Evolutionary conservation across 2,113 vertebrate species (phyloP).

Genomic region (Nymphicus hollandicus): DNA sequence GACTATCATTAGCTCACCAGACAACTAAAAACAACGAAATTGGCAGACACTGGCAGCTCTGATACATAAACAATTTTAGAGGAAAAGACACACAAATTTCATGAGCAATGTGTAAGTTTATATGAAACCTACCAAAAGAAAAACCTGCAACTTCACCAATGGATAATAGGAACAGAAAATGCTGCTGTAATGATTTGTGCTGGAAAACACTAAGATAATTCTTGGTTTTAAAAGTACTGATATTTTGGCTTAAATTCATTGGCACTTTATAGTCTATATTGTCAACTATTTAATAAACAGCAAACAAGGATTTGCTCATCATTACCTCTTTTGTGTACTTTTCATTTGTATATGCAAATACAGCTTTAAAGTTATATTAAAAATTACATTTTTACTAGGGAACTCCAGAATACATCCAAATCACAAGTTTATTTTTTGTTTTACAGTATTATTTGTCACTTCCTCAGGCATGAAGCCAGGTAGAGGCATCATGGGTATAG

Average conservation of each 20-base stretch:
- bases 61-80: not conserved
- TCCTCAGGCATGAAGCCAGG: not conserved
- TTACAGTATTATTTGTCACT: not conserved
- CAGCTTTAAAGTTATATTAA: not conserved
- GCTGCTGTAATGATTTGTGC: not conserved
- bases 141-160: not conserved
- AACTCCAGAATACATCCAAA: not conserved
- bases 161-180: not conserved
- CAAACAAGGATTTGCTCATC: not conserved
- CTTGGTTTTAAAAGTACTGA: fast-evolving
- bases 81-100: not conserved
- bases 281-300: slow-evolving; percentile 16
- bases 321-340: not conserved
- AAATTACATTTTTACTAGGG: not conserved
- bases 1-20: not conserved
- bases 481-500: not conserved
- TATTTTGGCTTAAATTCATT: not conserved
- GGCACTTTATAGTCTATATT: slow-evolving; percentile 15
- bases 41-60: not conserved
- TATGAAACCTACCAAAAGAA: not conserved
- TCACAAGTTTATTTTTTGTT: not conserved
- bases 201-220: not conserved
- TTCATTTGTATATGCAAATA: not conserved
- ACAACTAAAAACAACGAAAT: not conserved
- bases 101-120: not conserved